Conservation (phyloP, 2,113 vertebrate genomes). For the Pogona vitticeps region DNA sequence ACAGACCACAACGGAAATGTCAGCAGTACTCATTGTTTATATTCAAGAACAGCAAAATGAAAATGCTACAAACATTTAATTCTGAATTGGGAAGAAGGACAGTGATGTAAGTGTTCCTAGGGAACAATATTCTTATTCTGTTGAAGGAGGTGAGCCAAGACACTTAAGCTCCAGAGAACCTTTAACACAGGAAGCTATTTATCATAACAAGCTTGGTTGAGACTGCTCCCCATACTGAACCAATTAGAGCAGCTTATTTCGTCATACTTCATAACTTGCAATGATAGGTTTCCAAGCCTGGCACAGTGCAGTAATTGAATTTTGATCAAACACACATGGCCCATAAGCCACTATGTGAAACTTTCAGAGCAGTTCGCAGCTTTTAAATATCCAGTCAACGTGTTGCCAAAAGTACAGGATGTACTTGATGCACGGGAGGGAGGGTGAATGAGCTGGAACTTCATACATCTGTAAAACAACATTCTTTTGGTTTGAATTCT, state of each 20-base stretch:
- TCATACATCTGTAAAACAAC: constrained; percentile 86
- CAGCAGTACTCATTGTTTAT: constrained; percentile 38
- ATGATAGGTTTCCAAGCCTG: constrained; percentile 86
- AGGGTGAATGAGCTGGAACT: constrained; percentile 75
- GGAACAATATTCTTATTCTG: constrained; percentile 79
- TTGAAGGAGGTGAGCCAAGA: constrained; percentile 82
- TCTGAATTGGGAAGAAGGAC: constrained; percentile 69
- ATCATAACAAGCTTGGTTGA: constrained; percentile 89
- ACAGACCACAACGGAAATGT: constrained; percentile 24
- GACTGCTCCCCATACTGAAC: constrained; percentile 89
- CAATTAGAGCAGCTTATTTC: constrained; percentile 89
- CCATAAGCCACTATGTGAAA: constrained; percentile 86
- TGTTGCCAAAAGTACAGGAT: constrained; percentile 90
- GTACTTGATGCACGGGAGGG: constrained; percentile 80
- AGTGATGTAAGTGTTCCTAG: constrained; percentile 80
- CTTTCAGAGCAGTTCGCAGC: constrained; percentile 85
- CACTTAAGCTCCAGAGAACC: constrained; percentile 86
- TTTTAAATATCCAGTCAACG: constrained; percentile 87
- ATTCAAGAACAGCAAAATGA: constrained; percentile 59
- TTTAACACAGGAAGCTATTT: constrained; percentile 92
- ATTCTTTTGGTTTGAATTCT: constrained; percentile 79
- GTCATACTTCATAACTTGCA: constrained; percentile 90
- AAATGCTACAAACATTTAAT: constrained; percentile 68
- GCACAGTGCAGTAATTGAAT: constrained; percentile 89
- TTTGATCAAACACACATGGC: constrained; percentile 96